These are phyloP conservation scores for Ectropis crepuscularia DNA, from an alignment of 2,888 invertebrate species.

Conservation along the genomic window DNA sequence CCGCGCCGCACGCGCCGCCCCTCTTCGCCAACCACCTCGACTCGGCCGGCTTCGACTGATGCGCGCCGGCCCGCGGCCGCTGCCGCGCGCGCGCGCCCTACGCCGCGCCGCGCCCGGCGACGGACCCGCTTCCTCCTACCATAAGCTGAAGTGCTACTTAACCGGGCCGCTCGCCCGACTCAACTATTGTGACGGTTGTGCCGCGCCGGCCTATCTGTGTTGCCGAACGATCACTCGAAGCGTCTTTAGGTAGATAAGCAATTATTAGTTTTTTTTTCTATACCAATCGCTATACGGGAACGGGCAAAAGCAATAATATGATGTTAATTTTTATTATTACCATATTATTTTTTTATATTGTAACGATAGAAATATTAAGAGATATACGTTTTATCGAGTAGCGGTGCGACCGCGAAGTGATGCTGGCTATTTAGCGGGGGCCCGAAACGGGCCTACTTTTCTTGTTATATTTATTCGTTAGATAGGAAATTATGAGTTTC, in stretches of 20 bases:
- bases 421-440: slow-evolving; percentile 77
- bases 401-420: slow-evolving; percentile 83
- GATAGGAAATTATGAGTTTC: slow-evolving; percentile 84
- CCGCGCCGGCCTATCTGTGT: slow-evolving; percentile 61
- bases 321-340: slow-evolving; percentile 84
- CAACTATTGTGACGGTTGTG: slow-evolving; percentile 83
- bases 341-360: slow-evolving; percentile 84
- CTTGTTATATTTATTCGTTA: slow-evolving; percentile 84
- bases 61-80: slow-evolving; percentile 45
- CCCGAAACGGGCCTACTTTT: slow-evolving; percentile 68
- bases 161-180: slow-evolving; percentile 74
- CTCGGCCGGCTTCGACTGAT: slow-evolving; percentile 72
- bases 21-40: slow-evolving; percentile 52
- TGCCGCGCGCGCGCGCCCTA: slow-evolving; percentile 63
- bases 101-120: slow-evolving; percentile 66
- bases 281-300: slow-evolving; percentile 85
- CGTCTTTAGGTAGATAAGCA: slow-evolving; percentile 80
- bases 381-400: slow-evolving; percentile 74
- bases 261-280: slow-evolving; percentile 70
- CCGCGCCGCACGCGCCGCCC: slow-evolving; percentile 84
- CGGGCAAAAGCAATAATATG: slow-evolving; percentile 86
- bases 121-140: slow-evolving; percentile 77
- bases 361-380: slow-evolving; percentile 79
- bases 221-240: slow-evolving; percentile 72
- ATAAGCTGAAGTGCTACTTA: slow-evolving; percentile 83